A percentile compares a stretch with the other conserved stretches of the same genome.
These are phyloP conservation scores for Petrocephalus schoutedeni DNA, from an alignment of 2,797 vertebrate species.

Conservation along the genomic window DNA sequence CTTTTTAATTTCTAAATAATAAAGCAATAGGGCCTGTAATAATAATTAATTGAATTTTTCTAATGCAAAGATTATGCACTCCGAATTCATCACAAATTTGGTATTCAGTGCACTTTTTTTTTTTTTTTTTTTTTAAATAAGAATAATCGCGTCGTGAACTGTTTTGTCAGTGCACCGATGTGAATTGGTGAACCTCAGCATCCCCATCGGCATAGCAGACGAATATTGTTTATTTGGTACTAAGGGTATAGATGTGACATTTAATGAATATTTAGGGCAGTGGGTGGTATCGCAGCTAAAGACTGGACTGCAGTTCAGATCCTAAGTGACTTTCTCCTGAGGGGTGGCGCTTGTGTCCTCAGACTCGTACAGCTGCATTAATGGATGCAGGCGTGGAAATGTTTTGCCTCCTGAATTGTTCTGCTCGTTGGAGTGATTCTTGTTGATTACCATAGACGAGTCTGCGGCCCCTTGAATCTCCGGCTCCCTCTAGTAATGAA, in stretches of 20 bases:
- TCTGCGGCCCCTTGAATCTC: not conserved
- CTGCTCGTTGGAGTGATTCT: constrained; percentile 3
- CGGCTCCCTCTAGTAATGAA: constrained; percentile 47
- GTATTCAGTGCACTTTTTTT: not conserved
- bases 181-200: not conserved
- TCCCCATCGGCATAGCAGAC: not conserved
- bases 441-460: constrained; percentile 1
- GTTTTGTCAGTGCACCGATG: not conserved
- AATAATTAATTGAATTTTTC: not conserved
- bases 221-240: not conserved
- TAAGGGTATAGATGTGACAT: not conserved
- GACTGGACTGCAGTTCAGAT: not conserved
- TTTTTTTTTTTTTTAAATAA: not conserved
- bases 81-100: not conserved
- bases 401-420: constrained; percentile 13
- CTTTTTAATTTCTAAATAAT: not conserved
- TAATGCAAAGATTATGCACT: not conserved
- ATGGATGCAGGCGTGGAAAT: not conserved
- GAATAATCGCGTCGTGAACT: not conserved
- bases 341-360: not conserved
- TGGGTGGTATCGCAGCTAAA: not conserved
- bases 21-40: not conserved
- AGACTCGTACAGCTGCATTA: not conserved
- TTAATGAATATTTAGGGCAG: constrained; percentile 9
- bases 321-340: not conserved